These are phyloP conservation scores for Gallinago undulata DNA, from an alignment of 2,113 vertebrate species.

Conservation along the genomic window DNA sequence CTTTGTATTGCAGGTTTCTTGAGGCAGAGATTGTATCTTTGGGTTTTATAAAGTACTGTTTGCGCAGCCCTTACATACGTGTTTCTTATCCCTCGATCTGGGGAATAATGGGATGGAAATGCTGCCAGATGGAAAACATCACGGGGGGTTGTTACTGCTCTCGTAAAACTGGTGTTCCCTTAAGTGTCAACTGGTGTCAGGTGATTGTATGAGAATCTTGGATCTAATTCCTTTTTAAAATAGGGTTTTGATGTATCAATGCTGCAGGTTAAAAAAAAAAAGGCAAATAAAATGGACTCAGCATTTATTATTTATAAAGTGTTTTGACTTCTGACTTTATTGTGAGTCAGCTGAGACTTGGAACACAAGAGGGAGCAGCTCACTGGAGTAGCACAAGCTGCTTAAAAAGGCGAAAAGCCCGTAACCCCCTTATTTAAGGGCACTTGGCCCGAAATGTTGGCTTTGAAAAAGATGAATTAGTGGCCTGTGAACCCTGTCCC, in stretches of 20 bases:
- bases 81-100: neutral
- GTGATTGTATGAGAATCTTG: neutral
- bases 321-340: neutral
- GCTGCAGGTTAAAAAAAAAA: neutral
- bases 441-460: neutral
- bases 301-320: slow-evolving; percentile 35
- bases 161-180: neutral
- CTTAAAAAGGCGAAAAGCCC: neutral
- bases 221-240: neutral
- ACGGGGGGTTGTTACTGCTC: neutral
- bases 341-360: neutral
- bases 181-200: neutral
- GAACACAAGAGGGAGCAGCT: neutral
- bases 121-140: neutral
- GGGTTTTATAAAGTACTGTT: neutral
- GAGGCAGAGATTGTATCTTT: neutral
- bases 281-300: neutral
- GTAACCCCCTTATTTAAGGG: neutral
- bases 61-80: accelerated
- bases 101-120: neutral
- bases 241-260: neutral
- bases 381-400: accelerated
- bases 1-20: neutral
- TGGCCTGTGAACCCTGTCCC: too few species aligned
- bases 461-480: neutral